Evolutionary conservation across 1,140 invertebrate genomes (phyloP).

Genomic region (Bathynomus jamesi): DNA sequence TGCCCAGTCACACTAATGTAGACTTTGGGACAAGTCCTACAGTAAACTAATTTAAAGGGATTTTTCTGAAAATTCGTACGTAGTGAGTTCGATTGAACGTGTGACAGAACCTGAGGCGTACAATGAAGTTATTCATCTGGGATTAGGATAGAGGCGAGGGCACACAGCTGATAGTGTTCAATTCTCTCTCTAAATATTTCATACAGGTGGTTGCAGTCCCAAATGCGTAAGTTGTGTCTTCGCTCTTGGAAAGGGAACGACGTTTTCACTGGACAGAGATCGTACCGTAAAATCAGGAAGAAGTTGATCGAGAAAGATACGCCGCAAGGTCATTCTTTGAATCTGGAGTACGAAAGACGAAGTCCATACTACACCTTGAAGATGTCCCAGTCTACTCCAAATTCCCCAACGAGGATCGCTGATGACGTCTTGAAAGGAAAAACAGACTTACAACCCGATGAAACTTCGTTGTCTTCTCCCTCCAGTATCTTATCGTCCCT

Average conservation of each 20-base stretch:
- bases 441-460: not conserved
- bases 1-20: too few species aligned
- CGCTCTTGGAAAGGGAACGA: not conserved
- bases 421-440: not conserved
- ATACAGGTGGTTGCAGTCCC: not conserved
- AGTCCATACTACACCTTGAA: not conserved
- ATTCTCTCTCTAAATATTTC: too few species aligned
- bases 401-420: not conserved
- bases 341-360: not conserved
- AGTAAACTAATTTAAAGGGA: too few species aligned
- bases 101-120: too few species aligned
- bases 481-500: not conserved
- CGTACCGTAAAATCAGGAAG: not conserved
- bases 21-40: too few species aligned
- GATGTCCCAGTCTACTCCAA: not conserved
- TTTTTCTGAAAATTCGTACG: too few species aligned
- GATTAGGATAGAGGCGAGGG: too few species aligned
- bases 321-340: not conserved
- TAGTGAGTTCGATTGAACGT: too few species aligned
- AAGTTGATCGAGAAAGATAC: not conserved
- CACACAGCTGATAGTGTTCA: too few species aligned
- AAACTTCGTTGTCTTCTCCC: not conserved
- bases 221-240: not conserved
- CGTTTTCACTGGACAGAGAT: not conserved
- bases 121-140: too few species aligned